Evolutionary conservation across 2,113 vertebrate genomes (phyloP).

Genomic region (Embiotoca jacksoni): DNA sequence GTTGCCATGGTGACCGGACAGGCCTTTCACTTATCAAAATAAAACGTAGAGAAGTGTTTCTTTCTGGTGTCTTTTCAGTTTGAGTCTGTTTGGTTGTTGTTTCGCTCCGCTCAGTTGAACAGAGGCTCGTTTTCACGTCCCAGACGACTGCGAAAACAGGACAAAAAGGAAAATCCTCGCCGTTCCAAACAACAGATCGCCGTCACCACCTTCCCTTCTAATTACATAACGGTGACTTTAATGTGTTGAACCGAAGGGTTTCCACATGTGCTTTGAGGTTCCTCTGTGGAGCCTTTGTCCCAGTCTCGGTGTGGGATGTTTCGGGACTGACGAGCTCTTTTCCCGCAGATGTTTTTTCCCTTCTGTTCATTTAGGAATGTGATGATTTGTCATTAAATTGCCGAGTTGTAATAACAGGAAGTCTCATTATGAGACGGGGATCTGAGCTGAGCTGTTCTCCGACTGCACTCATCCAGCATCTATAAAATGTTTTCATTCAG

Average conservation of each 20-base stretch:
- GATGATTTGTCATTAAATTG: conserved; percentile 58
- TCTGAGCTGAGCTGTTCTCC: conserved; percentile 19
- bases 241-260: conserved; percentile 26
- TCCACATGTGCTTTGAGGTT: conserved; percentile 28
- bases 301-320: conserved; percentile 15
- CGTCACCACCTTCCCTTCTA: conserved; percentile 5
- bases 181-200: conserved; percentile 1
- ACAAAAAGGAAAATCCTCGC: neutral
- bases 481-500: neutral
- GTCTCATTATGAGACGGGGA: conserved; percentile 28
- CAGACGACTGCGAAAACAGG: conserved; percentile 17
- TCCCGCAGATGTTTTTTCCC: conserved; percentile 57
- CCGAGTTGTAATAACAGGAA: conserved; percentile 26
- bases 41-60: no score
- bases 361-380: conserved; percentile 45
- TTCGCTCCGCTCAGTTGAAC: neutral
- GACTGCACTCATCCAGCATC: neutral
- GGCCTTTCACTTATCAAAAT: no score
- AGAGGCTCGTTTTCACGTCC: neutral
- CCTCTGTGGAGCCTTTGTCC: conserved; percentile 11
- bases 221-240: conserved; percentile 33
- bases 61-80: neutral
- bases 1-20: no score
- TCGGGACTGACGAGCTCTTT: conserved; percentile 19
- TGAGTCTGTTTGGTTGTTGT: conserved; percentile 6